Evolutionary conservation across 2,113 vertebrate genomes (phyloP).

Genomic region (Dendrocopos noguchii): DNA sequence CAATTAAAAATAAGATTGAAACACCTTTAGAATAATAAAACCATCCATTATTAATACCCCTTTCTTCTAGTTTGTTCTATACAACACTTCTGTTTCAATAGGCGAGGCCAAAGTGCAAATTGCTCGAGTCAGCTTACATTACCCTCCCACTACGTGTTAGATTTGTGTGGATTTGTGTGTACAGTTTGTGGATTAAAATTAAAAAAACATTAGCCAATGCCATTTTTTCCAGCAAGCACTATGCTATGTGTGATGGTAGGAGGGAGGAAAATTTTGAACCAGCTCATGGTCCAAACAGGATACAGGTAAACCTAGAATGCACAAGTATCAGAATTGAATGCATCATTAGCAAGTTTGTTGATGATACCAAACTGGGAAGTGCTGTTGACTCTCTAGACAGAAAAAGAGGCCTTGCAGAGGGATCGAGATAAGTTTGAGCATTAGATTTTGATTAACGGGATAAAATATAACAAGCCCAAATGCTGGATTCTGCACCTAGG

Average conservation of each 20-base stretch:
- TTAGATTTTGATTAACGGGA: background rate
- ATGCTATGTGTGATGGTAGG: background rate
- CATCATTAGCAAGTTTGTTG: background rate
- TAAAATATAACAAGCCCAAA: background rate
- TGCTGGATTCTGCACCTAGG: background rate
- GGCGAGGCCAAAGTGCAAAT: background rate
- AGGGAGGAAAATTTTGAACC: background rate
- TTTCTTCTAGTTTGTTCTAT: background rate
- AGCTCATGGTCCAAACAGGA: background rate
- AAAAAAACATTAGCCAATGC: background rate
- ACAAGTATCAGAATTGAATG: background rate
- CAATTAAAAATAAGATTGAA: background rate
- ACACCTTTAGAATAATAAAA: background rate
- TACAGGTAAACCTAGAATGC: background rate
- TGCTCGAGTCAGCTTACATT: background rate
- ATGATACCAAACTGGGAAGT: background rate
- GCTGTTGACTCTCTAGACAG: background rate
- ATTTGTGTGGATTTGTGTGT: background rate
- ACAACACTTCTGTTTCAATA: background rate
- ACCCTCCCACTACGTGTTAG: rapidly evolving
- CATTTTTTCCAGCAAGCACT: background rate
- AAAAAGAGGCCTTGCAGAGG: background rate
- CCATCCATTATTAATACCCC: background rate
- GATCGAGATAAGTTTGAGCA: background rate
- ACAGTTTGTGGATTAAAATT: background rate